Percentiles rank a stretch among this genome's conserved stretches.
These are phyloP conservation scores for Bambusicola thoracicus DNA, from an alignment of 2,113 vertebrate species.

Conservation along the genomic window DNA sequence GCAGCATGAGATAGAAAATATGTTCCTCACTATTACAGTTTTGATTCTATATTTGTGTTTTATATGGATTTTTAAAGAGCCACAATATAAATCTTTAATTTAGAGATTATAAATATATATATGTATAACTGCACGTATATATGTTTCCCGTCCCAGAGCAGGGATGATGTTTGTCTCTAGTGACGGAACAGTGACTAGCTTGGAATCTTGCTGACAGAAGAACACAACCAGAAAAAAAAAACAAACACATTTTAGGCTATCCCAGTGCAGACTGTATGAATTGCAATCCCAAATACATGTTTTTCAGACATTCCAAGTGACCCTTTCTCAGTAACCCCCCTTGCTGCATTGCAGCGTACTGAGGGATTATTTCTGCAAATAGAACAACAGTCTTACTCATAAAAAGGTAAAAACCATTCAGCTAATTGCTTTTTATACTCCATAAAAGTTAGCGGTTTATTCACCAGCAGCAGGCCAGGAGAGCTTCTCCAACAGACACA, in stretches of 20 bases:
- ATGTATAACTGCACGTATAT: not conserved
- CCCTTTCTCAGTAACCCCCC: not conserved
- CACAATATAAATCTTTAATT: not conserved
- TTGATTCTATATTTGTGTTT: conserved; percentile 35
- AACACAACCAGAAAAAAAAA: not conserved
- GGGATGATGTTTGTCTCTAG: not conserved
- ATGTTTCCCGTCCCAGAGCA: not conserved
- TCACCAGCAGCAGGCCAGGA: conserved; percentile 8
- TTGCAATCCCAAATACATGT: not conserved
- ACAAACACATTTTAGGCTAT: not conserved
- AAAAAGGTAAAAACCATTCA: not conserved
- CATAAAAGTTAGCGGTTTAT: conserved; percentile 4
- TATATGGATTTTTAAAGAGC: conserved; percentile 38
- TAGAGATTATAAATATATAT: not conserved
- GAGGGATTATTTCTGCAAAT: not conserved
- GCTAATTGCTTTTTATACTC: not conserved
- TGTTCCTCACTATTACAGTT: not conserved
- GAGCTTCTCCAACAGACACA: conserved; percentile 11
- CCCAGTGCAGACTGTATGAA: not conserved
- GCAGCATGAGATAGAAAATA: conserved; percentile 39
- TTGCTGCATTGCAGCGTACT: not conserved
- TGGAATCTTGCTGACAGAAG: not conserved
- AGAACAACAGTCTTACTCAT: not conserved
- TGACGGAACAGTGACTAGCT: not conserved
- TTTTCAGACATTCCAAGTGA: not conserved